phyloP scores from a whole-genome alignment of 2,113 vertebrate genomes.

The Orthochromis indermauri region DNA sequence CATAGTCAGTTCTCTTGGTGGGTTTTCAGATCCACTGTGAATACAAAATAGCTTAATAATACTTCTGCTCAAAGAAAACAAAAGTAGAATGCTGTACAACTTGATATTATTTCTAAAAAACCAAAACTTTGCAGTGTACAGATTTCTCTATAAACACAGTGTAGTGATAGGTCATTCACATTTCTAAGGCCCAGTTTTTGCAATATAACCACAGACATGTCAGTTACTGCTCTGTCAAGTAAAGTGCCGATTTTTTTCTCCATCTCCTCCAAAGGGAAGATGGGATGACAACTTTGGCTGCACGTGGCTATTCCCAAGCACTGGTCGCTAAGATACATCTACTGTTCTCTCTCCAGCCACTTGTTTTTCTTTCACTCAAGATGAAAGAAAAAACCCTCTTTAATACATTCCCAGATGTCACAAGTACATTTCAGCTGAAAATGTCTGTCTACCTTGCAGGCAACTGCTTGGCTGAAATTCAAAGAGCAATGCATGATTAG shows the following conservation, averaged over 20 bases:
- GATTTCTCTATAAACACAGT: neutral
- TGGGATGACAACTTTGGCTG: constrained; percentile 19
- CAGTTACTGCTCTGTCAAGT: constrained; percentile 31
- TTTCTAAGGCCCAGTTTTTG: neutral
- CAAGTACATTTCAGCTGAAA: neutral
- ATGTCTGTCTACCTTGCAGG: neutral
- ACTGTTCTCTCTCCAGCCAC: constrained; percentile 7
- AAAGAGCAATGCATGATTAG: constrained; percentile 1
- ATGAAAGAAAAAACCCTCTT: neutral
- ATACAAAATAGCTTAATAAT: neutral
- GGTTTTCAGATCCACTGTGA: neutral
- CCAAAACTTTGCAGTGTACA: neutral
- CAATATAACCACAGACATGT: neutral
- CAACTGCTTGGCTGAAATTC: constrained; percentile 33
- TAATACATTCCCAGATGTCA: constrained; percentile 33
- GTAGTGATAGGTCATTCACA: neutral
- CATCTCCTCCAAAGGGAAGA: constrained; percentile 1
- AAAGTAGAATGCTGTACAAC: neutral
- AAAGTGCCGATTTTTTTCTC: constrained; percentile 5
- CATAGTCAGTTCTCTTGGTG: neutral
- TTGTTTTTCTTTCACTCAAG: constrained; percentile 25
- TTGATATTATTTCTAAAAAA: neutral
- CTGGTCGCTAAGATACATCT: neutral
- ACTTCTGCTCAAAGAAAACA: neutral
- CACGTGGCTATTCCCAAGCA: constrained; percentile 9